A percentile compares a stretch with the other conserved stretches of the same genome.
phyloP scores from a whole-genome alignment of 1,140 invertebrate genomes.

The Coenobita brevimanus region DNA sequence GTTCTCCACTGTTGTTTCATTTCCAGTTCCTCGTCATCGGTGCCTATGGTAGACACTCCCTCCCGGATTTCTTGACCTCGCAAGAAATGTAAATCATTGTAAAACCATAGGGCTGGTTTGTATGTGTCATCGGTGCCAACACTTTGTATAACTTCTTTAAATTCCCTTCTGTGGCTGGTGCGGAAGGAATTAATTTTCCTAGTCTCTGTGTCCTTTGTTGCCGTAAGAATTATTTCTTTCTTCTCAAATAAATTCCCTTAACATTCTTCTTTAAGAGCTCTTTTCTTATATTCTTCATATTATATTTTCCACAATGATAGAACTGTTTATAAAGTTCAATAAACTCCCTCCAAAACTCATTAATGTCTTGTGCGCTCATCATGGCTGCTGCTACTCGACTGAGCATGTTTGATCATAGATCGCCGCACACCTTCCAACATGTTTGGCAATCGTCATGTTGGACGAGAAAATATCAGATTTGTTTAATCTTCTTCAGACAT shows the following conservation, averaged over 20 bases:
- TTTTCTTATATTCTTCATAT: slow-evolving; percentile 12
- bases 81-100: neutral
- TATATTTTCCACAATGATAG: slow-evolving; percentile 27
- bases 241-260: slow-evolving; percentile 6
- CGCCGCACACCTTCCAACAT: neutral
- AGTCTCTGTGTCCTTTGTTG: neutral
- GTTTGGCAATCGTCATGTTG: neutral
- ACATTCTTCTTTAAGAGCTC: neutral
- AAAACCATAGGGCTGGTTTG: slow-evolving; percentile 17
- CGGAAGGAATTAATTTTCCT: slow-evolving; percentile 21
- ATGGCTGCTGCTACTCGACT: slow-evolving; percentile 1
- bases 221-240: neutral
- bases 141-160: neutral
- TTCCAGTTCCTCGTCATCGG: neutral
- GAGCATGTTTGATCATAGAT: slow-evolving; percentile 12
- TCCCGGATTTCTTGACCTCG: slow-evolving; percentile 23
- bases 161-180: neutral
- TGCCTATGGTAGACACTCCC: neutral
- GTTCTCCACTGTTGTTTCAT: neutral
- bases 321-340: slow-evolving; percentile 12
- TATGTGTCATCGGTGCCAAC: slow-evolving; percentile 23
- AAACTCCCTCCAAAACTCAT: slow-evolving; percentile 11
- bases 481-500: neutral
- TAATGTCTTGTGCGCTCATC: neutral
- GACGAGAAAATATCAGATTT: neutral